Base-by-base conservation (phyloP, 2,797 vertebrate species). In the Lophura swinhoii region DNA sequence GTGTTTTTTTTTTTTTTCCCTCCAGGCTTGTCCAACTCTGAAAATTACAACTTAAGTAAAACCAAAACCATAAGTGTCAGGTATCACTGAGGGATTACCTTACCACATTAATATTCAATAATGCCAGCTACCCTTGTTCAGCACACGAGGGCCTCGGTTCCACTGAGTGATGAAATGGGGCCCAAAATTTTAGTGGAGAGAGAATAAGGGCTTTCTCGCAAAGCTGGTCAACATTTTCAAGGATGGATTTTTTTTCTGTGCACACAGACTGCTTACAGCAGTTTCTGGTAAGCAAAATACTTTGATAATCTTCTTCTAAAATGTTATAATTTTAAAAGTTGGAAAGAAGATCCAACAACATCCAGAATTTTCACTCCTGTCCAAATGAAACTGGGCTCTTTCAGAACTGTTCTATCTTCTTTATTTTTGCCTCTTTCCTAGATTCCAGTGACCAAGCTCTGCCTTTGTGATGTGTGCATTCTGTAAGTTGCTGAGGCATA, bases 31-130 rank as follows among this genome's bases (percentile, higher is more conserved):
- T 92, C 95, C 93, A 95, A 72, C 87, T 94, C 88, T 83, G 83
- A 90, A 96, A 96, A 96, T 96, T 95, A 94, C 81, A 92, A 72
- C 77, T 88, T 94, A 66, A 94, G 74, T 95, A 96, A 95, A 96
- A 96, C 95, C 95, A 86, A 92, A 94, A 94, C 62, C 94, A 84
- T 92, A 93, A 95, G 85, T 92, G 83, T 93, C 92, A 48, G 94
- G 91, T 86, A 94, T 94, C 0, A 14, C 77, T 90, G 90, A 84
- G 89, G 90, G 68, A 95, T 96, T 96, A 96, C 87, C 90, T 87
- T 96, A 94, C 92, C 94, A 49, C 80, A 80, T 90, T 96, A 79
- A 92, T 92, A 89, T 91, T 90, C 91, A 86, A 33, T 82, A 88
- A 91, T 91, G 77, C 91, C 83, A 87, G 58, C 85, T 88, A 70